phyloP scores from a whole-genome alignment of 2,888 invertebrate genomes.

The Drosophila vallismaia region DNA sequence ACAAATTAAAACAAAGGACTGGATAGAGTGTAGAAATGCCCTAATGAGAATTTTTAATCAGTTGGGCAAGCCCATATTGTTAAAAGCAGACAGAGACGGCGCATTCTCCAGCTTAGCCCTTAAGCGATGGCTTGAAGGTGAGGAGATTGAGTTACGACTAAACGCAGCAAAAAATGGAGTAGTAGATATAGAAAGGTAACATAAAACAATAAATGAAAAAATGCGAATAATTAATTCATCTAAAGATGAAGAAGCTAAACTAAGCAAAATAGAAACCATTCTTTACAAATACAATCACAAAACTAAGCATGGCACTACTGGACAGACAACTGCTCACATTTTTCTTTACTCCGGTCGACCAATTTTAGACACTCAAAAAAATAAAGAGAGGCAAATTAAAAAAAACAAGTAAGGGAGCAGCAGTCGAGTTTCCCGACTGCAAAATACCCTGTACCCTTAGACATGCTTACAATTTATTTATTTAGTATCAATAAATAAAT shows the following conservation, averaged over 20 bases:
- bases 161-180: not conserved
- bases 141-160: constrained; percentile 2
- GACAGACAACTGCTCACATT: not conserved
- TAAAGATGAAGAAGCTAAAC: no score
- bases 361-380: not conserved
- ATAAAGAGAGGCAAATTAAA: not conserved
- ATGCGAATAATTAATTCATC: no score
- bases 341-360: not conserved
- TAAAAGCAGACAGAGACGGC: constrained; percentile 6
- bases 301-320: not conserved
- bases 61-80: not conserved
- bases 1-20: constrained; percentile 11
- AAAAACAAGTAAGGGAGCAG: no score
- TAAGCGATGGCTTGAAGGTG: constrained; percentile 2
- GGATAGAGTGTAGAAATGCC: constrained; percentile 7
- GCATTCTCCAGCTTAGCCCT: constrained; percentile 2
- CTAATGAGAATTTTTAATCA: not conserved
- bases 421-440: no score
- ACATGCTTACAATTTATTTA: no score
- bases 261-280: no score
- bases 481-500: no score
- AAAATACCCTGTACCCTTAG: no score
- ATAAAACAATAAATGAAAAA: not conserved
- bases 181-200: constrained; percentile 1
- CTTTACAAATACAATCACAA: no score